A percentile compares a stretch with the other conserved stretches of the same genome.
phyloP scores from a whole-genome alignment of 1,140 invertebrate genomes.

The Dreissena polymorpha region DNA sequence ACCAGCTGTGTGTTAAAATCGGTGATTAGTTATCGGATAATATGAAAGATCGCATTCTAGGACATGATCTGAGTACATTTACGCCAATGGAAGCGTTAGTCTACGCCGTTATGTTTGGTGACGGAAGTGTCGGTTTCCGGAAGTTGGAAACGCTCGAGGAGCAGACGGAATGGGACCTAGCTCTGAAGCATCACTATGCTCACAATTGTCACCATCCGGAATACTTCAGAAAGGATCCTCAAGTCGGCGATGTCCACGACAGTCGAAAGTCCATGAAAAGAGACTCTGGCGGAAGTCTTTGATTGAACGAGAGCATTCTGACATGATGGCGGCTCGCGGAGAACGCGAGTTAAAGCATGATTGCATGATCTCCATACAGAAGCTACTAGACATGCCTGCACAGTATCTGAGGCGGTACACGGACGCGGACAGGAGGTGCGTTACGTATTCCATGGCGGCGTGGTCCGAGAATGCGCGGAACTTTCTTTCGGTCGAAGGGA shows the following conservation, averaged over 20 bases:
- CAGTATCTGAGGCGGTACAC: conserved; percentile 36
- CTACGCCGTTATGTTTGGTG: conserved; percentile 49
- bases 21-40: conserved; percentile 38
- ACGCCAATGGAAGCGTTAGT: conserved; percentile 40
- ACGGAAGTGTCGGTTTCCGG: conserved; percentile 26
- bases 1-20: conserved; percentile 21
- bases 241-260: conserved; percentile 16
- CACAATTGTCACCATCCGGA: conserved; percentile 49
- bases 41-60: conserved; percentile 18
- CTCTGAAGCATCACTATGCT: conserved; percentile 40
- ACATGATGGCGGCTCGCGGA: conserved; percentile 46
- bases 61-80: conserved; percentile 50
- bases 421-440: conserved; percentile 22
- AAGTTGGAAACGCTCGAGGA: conserved; percentile 26
- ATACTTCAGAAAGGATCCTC: conserved; percentile 35
- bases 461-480: not conserved
- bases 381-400: conserved; percentile 41
- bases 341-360: conserved; percentile 31
- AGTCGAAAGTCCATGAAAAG: not conserved
- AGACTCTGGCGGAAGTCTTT: not conserved
- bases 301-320: conserved; percentile 36
- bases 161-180: conserved; percentile 42
- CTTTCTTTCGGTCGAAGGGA: conserved; percentile 12
- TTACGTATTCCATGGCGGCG: not conserved
- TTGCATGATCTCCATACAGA: conserved; percentile 18